Evolutionary conservation across 2,113 vertebrate genomes (phyloP).

Genomic region (Leptodactylus fuscus): DNA sequence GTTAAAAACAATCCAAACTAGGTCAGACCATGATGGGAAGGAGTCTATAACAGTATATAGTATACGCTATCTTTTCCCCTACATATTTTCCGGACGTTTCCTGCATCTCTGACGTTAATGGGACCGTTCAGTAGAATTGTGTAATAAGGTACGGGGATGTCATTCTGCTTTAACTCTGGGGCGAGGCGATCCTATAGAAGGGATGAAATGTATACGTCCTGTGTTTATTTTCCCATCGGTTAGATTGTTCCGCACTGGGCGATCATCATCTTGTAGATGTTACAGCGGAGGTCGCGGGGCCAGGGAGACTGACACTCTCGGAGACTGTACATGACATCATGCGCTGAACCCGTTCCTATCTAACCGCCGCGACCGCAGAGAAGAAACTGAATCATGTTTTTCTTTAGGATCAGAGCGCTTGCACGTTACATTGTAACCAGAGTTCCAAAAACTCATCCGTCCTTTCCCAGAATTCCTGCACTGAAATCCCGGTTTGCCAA

Average conservation of each 20-base stretch:
- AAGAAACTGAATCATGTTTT: neutral
- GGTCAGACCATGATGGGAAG: too few relatives aligned
- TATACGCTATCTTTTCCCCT: too few relatives aligned
- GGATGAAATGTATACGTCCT: constrained; percentile 20
- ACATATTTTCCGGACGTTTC: too few relatives aligned
- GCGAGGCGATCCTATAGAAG: neutral
- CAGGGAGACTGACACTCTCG: constrained; percentile 6
- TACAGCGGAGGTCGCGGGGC: neutral
- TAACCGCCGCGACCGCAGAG: neutral
- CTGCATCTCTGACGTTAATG: too few relatives aligned
- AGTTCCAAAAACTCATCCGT: constrained; percentile 27
- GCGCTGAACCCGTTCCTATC: constrained; percentile 10
- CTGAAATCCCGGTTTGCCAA: constrained; percentile 51
- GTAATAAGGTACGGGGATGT: neutral
- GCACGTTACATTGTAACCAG: constrained; percentile 23
- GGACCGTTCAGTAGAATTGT: neutral
- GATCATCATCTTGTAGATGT: neutral
- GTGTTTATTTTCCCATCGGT: constrained; percentile 38
- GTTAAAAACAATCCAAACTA: too few relatives aligned
- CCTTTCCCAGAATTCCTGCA: constrained; percentile 29
- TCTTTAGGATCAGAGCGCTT: constrained; percentile 23
- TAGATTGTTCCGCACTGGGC: neutral
- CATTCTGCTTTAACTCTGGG: neutral
- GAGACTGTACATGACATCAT: constrained; percentile 40
- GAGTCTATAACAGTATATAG: too few relatives aligned